A percentile compares a stretch with the other conserved stretches of the same genome.
Evolutionary conservation across 2,888 invertebrate species (phyloP).

Genomic region (Pheosia tremula): DNA sequence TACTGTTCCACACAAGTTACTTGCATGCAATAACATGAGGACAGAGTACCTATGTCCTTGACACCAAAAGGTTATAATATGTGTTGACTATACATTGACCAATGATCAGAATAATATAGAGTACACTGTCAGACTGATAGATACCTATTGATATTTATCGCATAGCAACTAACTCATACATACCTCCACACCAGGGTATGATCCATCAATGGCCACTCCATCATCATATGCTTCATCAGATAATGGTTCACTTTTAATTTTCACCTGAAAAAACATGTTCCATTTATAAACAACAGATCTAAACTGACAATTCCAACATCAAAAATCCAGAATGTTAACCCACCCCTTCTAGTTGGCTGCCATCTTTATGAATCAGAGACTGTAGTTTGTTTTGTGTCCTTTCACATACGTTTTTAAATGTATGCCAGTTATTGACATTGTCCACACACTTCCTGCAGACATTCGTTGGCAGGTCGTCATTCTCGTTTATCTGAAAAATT

Average conservation of each 20-base stretch:
- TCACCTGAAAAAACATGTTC: constrained; percentile 76
- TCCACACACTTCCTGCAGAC: constrained; percentile 86
- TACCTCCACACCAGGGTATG: constrained; percentile 77
- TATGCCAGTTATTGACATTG: constrained; percentile 87
- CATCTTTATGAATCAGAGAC: constrained; percentile 82
- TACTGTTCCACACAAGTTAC: constrained; percentile 44
- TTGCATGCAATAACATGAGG: constrained; percentile 33
- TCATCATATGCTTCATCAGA: constrained; percentile 82
- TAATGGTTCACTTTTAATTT: constrained; percentile 84
- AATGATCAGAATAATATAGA: constrained; percentile 25
- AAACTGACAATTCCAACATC: constrained; percentile 63
- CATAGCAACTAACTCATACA: constrained; percentile 44
- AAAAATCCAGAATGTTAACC: constrained; percentile 62
- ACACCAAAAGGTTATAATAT: constrained; percentile 46
- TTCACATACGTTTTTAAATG: constrained; percentile 86
- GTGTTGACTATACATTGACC: constrained; percentile 25
- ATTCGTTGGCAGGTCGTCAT: constrained; percentile 87
- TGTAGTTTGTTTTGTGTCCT: constrained; percentile 87
- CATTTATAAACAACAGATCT: constrained; percentile 47
- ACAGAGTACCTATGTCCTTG: constrained; percentile 69
- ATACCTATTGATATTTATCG: constrained; percentile 16
- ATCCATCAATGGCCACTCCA: constrained; percentile 80
- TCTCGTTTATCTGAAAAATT: constrained; percentile 85
- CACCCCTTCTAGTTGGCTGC: constrained; percentile 82
- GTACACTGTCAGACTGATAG: constrained; percentile 11